Percentiles rank a stretch among this genome's conserved stretches.
Evolutionary conservation across 2,113 vertebrate species (phyloP).

Genomic region (Paradisaea rubra): DNA sequence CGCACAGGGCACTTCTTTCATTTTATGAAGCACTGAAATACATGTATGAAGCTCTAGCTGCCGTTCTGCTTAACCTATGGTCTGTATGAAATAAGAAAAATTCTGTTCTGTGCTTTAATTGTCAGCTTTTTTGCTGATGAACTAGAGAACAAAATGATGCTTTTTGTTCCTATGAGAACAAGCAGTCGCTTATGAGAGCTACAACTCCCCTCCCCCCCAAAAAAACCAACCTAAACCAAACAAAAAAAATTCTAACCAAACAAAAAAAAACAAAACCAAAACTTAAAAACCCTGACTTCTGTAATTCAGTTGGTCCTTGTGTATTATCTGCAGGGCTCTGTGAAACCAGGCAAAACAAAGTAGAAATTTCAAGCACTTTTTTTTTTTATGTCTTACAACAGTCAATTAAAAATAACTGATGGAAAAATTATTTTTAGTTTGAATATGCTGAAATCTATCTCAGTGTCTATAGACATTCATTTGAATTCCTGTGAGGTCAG

Average conservation of each 20-base stretch:
- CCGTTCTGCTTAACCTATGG: background rate
- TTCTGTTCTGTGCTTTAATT: background rate
- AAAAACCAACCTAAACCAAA: background rate
- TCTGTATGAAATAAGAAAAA: background rate
- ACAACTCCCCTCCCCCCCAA: fast-evolving
- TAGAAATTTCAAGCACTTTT: background rate
- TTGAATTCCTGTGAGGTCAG: background rate
- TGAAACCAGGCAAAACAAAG: background rate
- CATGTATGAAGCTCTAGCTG: background rate
- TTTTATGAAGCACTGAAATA: background rate
- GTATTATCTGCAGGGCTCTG: background rate
- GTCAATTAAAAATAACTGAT: background rate
- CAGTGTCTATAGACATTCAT: background rate
- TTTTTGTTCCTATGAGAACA: background rate
- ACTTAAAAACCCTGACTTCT: background rate
- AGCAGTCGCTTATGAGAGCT: background rate
- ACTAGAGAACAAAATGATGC: background rate
- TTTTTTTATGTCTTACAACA: background rate
- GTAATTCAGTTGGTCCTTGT: background rate
- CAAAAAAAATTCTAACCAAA: background rate
- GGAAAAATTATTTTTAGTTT: background rate
- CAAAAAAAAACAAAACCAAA: background rate
- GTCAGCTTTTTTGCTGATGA: background rate
- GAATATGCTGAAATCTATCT: background rate
- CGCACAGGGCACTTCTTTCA: background rate